Evolutionary conservation across 2,797 vertebrate genomes (phyloP), one percentile per base, ranked within the genome.

Genomic region (Geotria australis): DNA sequence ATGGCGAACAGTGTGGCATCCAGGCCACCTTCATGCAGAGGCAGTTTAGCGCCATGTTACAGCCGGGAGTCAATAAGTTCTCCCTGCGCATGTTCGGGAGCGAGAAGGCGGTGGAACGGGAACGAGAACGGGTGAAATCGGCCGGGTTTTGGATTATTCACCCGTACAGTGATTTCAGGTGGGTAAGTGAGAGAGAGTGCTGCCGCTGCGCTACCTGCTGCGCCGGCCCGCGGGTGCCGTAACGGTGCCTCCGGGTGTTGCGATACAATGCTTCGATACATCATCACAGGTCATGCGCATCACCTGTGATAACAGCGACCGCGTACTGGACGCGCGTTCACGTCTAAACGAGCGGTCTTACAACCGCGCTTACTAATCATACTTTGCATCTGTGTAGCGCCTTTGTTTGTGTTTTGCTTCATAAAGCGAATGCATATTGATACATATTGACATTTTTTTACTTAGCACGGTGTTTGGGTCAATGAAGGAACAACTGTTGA

Each of bases 131-230:
- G 46, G 86, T 95, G 56, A 88, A 94, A 70, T 91, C 85, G 24
- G 88, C 88, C 58, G 88, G 88, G 58, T 83, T 85, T 62, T 95
- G 88, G 88, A 93, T 95, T 67, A 94, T 95, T 68, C 88, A 95
- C 61, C 88, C 88, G 1, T 94, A 93, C 77, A 94, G 88, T 72
- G 86, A 91, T 70, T 95, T 94, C 85, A 91, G 86, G 86, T 91
- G 70, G 73, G 73, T 57, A 38, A 38, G 24, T 38, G 24, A 38
- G 24, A 38, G 24, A 38, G 24, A 38, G 24, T 38, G 24, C 5
- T 5, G 24, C 5, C 24, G 5, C 24, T 38, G 4, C 24, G 24
- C 24, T 38, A 38, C 47, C 46, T 55, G 5, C 15, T 3, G 24
- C 24, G 24, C n/a, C 15, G n/a, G n/a, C 47, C 48, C 14, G 57